Conservation (phyloP, 2,797 vertebrate species). For the Molothrus ater region DNA sequence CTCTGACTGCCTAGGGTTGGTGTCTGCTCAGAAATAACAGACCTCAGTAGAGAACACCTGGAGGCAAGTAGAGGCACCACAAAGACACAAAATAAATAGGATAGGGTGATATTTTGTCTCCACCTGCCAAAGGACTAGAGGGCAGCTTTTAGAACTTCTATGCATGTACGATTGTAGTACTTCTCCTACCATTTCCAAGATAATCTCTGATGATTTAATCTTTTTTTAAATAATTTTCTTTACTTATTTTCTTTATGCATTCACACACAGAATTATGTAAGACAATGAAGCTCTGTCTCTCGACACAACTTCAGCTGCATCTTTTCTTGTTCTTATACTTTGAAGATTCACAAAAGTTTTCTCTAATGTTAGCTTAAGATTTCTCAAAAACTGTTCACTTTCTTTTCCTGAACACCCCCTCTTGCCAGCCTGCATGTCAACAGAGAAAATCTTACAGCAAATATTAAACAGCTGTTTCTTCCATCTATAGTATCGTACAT, state of each 20-base stretch:
- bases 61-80: background rate
- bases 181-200: background rate
- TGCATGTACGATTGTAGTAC: background rate
- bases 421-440: background rate
- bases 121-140: background rate
- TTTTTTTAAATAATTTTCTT: background rate
- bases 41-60: background rate
- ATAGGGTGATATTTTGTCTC: background rate
- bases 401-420: background rate
- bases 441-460: background rate
- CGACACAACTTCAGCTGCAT: accelerated
- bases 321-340: background rate
- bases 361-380: background rate
- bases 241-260: background rate
- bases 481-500: too few relatives aligned
- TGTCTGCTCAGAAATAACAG: background rate
- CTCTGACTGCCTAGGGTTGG: background rate
- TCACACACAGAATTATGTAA: background rate
- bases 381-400: background rate
- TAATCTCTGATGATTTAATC: background rate
- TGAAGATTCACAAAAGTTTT: background rate
- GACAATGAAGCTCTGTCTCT: background rate
- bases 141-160: background rate
- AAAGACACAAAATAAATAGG: background rate
- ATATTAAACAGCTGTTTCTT: background rate